A percentile compares a stretch with the other conserved stretches of the same genome.
Conservation (phyloP, 1,140 invertebrate species). For the Manduca sexta region DNA sequence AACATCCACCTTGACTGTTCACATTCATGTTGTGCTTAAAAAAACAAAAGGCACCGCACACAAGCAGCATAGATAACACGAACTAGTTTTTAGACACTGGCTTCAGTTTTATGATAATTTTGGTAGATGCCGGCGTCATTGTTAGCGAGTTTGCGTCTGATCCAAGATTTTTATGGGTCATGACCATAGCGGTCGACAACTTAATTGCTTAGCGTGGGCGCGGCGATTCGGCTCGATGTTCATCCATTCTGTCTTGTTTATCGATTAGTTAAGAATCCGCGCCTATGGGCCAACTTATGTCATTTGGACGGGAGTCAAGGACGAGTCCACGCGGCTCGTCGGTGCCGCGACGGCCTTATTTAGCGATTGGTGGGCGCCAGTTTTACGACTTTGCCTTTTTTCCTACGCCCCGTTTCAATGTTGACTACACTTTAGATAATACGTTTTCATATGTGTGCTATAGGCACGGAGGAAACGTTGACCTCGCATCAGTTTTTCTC, state of each 20-base stretch:
- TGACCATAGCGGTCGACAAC: slow-evolving; percentile 36
- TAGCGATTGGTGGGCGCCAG: slow-evolving; percentile 69
- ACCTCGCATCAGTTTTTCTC: slow-evolving; percentile 24
- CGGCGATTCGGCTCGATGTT: slow-evolving; percentile 41
- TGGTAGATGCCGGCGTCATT: slow-evolving; percentile 9
- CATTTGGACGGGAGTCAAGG: slow-evolving; percentile 70
- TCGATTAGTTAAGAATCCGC: slow-evolving; percentile 66
- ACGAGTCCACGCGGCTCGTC: slow-evolving; percentile 52
- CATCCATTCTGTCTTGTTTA: slow-evolving; percentile 57
- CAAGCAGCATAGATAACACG: not conserved
- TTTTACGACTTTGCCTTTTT: slow-evolving; percentile 71
- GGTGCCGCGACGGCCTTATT: slow-evolving; percentile 66
- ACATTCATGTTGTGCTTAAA: too few relatives aligned
- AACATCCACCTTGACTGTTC: too few relatives aligned
- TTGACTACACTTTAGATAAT: slow-evolving; percentile 48
- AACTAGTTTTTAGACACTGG: not conserved
- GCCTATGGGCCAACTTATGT: slow-evolving; percentile 69
- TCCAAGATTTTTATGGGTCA: slow-evolving; percentile 38
- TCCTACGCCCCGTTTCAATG: slow-evolving; percentile 59
- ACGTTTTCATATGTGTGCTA: slow-evolving; percentile 34
- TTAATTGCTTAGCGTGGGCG: slow-evolving; percentile 52
- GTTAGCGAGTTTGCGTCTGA: slow-evolving; percentile 15
- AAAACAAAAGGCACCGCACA: not conserved
- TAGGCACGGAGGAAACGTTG: slow-evolving; percentile 29
- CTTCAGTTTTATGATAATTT: slow-evolving; percentile 12